Evolutionary conservation across 2,113 vertebrate species (phyloP), one percentile per base, ranked within the genome.

Genomic region (Diglossa brunneiventris): DNA sequence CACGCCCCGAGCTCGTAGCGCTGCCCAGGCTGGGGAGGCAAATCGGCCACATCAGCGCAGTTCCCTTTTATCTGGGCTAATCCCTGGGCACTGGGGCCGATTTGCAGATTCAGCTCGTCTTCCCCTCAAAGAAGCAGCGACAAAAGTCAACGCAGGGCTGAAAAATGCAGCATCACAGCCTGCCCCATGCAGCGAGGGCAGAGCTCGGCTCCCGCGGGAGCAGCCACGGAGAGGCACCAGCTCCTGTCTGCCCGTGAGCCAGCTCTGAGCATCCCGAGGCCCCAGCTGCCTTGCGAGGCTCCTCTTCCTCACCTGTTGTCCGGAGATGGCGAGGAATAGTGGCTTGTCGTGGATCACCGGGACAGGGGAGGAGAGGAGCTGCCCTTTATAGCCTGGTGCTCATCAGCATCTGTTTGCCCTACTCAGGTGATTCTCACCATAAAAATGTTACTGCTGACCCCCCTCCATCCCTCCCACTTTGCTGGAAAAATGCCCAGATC

Each of bases 381-480:
- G 64, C 56, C 35, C 61, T 97, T 94, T 97, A 97, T 97, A 97
- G 59, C 63, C 56, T 2, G 2, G 8, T 9, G 33, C 64, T 83
- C 73, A 37, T 12, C 56, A 42, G 64, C 37, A 62, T 33, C 68
- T 19, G 86, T 97, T 96, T 96, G 76, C 76, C 73, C 47, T 91
- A 52, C 83, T 81, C 88, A 86, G 83, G 92, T 97, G 86, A 81
- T 92, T 70, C 64, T 76, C 83, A 56, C 74, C n/a, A 72, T 93
- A 96, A 97, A 93, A 83, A 41, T 37, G 59, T 42, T 59, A 78
- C 35, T 62, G 55, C 22, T 33, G 21, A 56, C 28, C 14, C 35
- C 66, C 49, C 46, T 61, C 8, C 21, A 13, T 26, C 19, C 49
- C 18, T 49, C 24, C 8, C 0, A 1, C 41, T 75, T 82, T 2